Evolutionary conservation across 1,140 invertebrate species (phyloP).

Genomic region (Plutomurus gul): DNA sequence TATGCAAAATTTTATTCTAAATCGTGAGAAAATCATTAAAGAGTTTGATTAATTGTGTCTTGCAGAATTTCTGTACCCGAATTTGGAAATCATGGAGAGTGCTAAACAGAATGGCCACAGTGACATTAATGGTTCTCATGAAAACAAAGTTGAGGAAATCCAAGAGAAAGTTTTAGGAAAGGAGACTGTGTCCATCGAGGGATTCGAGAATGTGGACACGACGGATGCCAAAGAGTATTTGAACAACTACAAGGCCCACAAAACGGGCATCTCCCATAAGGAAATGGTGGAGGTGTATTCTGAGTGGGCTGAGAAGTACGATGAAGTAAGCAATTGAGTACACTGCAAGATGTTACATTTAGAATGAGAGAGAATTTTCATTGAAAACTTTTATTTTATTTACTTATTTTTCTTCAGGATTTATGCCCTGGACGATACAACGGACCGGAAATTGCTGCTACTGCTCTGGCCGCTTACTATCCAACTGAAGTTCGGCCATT

Average conservation of each 20-base stretch:
- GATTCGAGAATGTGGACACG: slow-evolving; percentile 39
- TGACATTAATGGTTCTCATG: neutral
- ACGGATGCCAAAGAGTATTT: slow-evolving; percentile 41
- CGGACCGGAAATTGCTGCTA: slow-evolving; percentile 54
- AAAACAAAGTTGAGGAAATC: neutral
- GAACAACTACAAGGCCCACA: slow-evolving; percentile 52
- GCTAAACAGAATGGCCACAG: neutral
- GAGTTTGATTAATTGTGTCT: too few species aligned
- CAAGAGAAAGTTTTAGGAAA: neutral
- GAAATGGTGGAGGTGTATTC: slow-evolving; percentile 52
- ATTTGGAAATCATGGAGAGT: neutral
- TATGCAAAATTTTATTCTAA: too few species aligned
- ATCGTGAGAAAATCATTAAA: too few species aligned
- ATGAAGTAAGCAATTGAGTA: slow-evolving; percentile 38
- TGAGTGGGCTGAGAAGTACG: slow-evolving; percentile 54
- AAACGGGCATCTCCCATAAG: slow-evolving; percentile 51
- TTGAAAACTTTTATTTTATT: neutral
- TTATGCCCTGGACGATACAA: slow-evolving; percentile 53
- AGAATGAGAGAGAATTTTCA: neutral
- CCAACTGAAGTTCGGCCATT: slow-evolving; percentile 32
- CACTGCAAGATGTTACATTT: neutral
- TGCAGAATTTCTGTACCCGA: too few species aligned
- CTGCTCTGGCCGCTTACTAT: slow-evolving; percentile 48
- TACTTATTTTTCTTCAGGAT: slow-evolving; percentile 40
- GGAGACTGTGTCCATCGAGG: slow-evolving; percentile 12